Evolutionary conservation across 2,888 invertebrate species (phyloP).

Genomic region (Mesorhabditis sp.): DNA sequence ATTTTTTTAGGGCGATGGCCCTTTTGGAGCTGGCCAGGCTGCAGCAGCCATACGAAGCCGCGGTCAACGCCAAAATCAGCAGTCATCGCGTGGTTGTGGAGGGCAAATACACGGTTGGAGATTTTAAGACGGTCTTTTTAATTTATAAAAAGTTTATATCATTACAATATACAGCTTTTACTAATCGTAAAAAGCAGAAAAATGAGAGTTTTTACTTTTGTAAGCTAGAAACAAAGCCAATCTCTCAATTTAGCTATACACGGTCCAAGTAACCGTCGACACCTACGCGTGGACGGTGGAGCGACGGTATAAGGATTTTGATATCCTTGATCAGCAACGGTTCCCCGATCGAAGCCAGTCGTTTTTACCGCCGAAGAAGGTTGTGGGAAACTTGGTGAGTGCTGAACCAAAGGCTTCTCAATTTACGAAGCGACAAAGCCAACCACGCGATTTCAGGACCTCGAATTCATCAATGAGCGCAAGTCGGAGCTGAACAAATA

Average conservation of each 20-base stretch:
- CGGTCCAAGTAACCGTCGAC: slow-evolving; percentile 59
- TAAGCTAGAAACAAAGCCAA: neutral
- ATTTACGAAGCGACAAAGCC: neutral
- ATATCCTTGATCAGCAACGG: slow-evolving; percentile 60
- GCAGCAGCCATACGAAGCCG: slow-evolving; percentile 28
- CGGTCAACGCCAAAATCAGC: slow-evolving; percentile 33
- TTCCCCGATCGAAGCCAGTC: slow-evolving; percentile 68
- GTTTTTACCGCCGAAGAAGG: slow-evolving; percentile 85
- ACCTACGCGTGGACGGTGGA: slow-evolving; percentile 72
- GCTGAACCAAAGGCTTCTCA: neutral
- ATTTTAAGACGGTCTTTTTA: neutral
- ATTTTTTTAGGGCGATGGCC: slow-evolving; percentile 23
- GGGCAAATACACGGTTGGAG: slow-evolving; percentile 36
- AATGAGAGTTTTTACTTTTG: neutral
- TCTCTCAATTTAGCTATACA: slow-evolving; percentile 57
- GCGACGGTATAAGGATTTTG: slow-evolving; percentile 70
- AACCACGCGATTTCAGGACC: slow-evolving; percentile 63
- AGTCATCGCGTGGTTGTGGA: slow-evolving; percentile 37
- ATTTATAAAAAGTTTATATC: neutral
- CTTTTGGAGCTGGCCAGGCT: slow-evolving; percentile 30
- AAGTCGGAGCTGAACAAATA: slow-evolving; percentile 77
- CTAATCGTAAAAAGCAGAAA: neutral
- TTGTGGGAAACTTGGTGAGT: slow-evolving; percentile 75
- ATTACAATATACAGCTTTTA: neutral
- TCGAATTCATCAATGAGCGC: slow-evolving; percentile 79